Conservation (phyloP, 1,140 invertebrate species). For the Drosophila melanogaster region Release_6_plus_ISO1_MT NT_037436.4:16483501-16484000, state of each 20-base stretch:
- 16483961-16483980: no score
- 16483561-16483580: conserved; percentile 14
- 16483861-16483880: no score
- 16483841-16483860: no score
- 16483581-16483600: conserved; percentile 12
- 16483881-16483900: no score
- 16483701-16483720: conserved; percentile 23
- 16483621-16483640: conserved; percentile 73
- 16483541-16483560: background rate
- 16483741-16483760: conserved; percentile 16
- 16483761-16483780: background rate
- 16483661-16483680: conserved; percentile 45
- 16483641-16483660: conserved; percentile 80
- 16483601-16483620: conserved; percentile 26
- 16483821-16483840: no score
- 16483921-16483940: no score
- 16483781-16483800: no score
- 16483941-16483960: no score
- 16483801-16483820: no score
- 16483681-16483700: conserved; percentile 42
- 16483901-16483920: no score
- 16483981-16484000: no score
- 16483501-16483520: conserved; percentile 10
- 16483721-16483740: conserved; percentile 26
- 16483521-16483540: conserved; percentile 22